Evolutionary conservation across 2,113 vertebrate species (phyloP).

Genomic region (Hemicordylus capensis): DNA sequence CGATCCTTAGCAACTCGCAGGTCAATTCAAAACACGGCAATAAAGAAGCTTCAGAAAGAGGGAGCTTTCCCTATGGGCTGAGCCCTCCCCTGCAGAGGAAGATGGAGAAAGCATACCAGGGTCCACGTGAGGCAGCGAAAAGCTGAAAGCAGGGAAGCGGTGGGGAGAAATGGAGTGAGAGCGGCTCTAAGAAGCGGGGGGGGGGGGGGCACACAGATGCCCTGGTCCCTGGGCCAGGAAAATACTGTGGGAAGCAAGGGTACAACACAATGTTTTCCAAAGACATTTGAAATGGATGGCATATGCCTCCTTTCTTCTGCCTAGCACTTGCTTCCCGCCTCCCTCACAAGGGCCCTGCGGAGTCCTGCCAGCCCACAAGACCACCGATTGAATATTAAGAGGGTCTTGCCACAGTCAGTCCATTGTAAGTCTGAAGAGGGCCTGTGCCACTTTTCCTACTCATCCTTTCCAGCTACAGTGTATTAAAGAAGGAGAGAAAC

Average conservation of each 20-base stretch:
- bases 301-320: not conserved
- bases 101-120: not conserved
- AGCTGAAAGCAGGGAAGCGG: fast-evolving
- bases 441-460: conserved; percentile 20
- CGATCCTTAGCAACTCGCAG: conserved; percentile 17
- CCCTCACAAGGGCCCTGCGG: not conserved
- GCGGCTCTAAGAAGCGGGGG: not conserved
- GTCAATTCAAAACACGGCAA: conserved; percentile 12
- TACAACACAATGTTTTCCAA: not conserved
- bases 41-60: not conserved
- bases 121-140: not conserved
- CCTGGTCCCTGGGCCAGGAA: not conserved
- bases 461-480: not conserved
- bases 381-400: not conserved
- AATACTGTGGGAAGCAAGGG: conserved; percentile 1
- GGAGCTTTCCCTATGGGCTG: not conserved
- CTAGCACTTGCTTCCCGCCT: not conserved
- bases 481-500: not conserved
- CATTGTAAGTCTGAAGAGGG: conserved; percentile 10
- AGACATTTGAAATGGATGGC: not conserved
- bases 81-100: not conserved
- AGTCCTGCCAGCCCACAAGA: not conserved
- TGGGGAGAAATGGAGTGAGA: not conserved
- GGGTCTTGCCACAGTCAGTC: not conserved
- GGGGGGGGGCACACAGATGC: not conserved